Conservation (phyloP, 2,888 invertebrate species). For the Heteromurus nitidus region DNA sequence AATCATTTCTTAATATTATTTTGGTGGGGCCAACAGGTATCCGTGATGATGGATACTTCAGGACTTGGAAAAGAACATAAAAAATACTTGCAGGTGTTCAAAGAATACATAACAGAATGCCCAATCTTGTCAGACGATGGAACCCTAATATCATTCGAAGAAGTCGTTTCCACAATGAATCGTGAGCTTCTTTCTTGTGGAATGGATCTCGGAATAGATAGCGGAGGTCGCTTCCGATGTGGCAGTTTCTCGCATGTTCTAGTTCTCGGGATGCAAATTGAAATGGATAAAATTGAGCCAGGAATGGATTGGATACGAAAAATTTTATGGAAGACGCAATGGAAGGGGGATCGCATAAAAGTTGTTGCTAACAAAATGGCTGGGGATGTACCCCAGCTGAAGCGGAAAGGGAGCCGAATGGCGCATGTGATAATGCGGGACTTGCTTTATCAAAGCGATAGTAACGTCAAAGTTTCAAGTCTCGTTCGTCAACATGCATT, state of each 20-base stretch:
- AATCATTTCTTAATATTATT: too few relatives aligned
- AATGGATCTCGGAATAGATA: slow-evolving; percentile 82
- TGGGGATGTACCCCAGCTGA: slow-evolving; percentile 86
- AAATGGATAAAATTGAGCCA: slow-evolving; percentile 83
- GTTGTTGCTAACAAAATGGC: slow-evolving; percentile 88
- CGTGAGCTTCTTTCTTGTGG: slow-evolving; percentile 82
- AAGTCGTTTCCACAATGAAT: slow-evolving; percentile 87
- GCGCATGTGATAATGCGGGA: slow-evolving; percentile 80
- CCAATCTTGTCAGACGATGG: slow-evolving; percentile 78
- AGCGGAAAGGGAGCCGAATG: slow-evolving; percentile 84
- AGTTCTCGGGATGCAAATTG: slow-evolving; percentile 83
- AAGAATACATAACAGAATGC: slow-evolving; percentile 86
- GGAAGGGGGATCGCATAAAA: slow-evolving; percentile 84
- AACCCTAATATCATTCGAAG: slow-evolving; percentile 81
- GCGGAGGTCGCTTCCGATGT: slow-evolving; percentile 80
- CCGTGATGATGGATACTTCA: slow-evolving; percentile 83
- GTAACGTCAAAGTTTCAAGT: slow-evolving; percentile 82
- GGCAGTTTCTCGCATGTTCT: slow-evolving; percentile 84
- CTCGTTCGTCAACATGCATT: slow-evolving; percentile 87
- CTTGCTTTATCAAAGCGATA: slow-evolving; percentile 78
- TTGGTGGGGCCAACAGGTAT: slow-evolving; percentile 79
- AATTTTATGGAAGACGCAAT: slow-evolving; percentile 83
- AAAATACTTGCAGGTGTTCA: slow-evolving; percentile 84
- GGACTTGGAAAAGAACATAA: slow-evolving; percentile 79
- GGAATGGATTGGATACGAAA: slow-evolving; percentile 87